These are phyloP conservation scores for Anoncus sp. DNA, from an alignment of 2,888 invertebrate species.

Conservation along the genomic window DNA sequence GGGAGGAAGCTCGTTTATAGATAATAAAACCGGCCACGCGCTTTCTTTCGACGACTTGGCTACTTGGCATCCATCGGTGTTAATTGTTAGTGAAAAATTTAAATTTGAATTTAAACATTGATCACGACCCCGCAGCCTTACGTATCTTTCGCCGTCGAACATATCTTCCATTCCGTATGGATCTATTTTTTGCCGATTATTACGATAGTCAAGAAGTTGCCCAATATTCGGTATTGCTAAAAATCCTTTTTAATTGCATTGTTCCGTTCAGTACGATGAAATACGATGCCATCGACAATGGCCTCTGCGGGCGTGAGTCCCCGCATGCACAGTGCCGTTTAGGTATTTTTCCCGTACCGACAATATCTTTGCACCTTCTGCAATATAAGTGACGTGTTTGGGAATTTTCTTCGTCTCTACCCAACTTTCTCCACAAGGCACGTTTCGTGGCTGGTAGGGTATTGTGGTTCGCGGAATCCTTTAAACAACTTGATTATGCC, in stretches of 20 bases:
- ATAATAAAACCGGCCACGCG: slow-evolving; percentile 50
- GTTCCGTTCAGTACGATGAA: slow-evolving; percentile 28
- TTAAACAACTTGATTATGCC: slow-evolving; percentile 30
- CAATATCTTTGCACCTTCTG: slow-evolving; percentile 20
- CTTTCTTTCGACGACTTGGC: slow-evolving; percentile 44
- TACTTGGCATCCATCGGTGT: slow-evolving; percentile 55
- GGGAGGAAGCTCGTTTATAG: slow-evolving; percentile 48
- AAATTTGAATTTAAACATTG: slow-evolving; percentile 33
- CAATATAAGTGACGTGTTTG: slow-evolving; percentile 34
- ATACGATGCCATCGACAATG: no score
- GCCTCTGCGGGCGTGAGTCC: no score
- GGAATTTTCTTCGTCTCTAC: slow-evolving; percentile 24
- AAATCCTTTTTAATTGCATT: slow-evolving; percentile 32
- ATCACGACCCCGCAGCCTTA: slow-evolving; percentile 25
- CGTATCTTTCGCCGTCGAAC: slow-evolving; percentile 45
- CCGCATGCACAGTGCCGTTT: slow-evolving; percentile 20
- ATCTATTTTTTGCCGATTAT: slow-evolving; percentile 22
- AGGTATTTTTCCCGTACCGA: slow-evolving; percentile 23
- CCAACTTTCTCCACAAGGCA: slow-evolving; percentile 21
- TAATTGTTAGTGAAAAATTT: slow-evolving; percentile 48
- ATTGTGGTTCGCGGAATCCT: slow-evolving; percentile 26
- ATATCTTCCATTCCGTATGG: slow-evolving; percentile 45
- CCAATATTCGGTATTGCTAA: slow-evolving; percentile 29
- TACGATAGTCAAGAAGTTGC: slow-evolving; percentile 40
- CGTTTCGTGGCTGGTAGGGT: slow-evolving; percentile 32